Percentiles rank a stretch among this genome's conserved stretches.
Conservation (phyloP, 2,113 vertebrate genomes). For the Mola mola region DNA sequence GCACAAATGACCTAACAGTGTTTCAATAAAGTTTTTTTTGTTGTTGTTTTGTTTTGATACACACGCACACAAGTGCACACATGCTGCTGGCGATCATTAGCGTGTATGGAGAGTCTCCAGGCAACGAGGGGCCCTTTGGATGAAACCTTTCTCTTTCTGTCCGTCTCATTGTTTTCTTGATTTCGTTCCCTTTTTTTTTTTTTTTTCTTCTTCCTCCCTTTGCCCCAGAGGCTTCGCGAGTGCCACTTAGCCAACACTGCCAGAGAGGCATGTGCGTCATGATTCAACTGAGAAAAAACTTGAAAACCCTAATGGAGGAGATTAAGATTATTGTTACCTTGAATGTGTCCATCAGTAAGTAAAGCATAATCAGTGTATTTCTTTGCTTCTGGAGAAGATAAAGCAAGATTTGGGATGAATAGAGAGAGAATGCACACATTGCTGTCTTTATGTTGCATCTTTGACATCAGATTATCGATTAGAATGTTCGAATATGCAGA, state of each 20-base stretch:
- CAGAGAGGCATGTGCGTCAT: neutral
- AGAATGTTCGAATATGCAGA: no score
- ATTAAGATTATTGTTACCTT: neutral
- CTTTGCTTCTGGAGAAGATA: no score
- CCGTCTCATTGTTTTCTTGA: conserved; percentile 52
- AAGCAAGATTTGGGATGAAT: no score
- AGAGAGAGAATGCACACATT: no score
- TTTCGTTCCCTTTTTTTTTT: no score
- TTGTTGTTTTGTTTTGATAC: neutral
- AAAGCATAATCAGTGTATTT: no score
- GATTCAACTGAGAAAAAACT: no score
- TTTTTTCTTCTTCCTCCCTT: neutral
- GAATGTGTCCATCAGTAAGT: no score
- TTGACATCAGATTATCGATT: no score
- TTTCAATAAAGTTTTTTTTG: conserved; percentile 2
- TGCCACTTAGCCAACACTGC: conserved; percentile 62
- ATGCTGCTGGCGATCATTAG: conserved; percentile 69
- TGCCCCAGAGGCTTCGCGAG: conserved; percentile 33
- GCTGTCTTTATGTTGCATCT: no score
- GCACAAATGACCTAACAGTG: conserved; percentile 21
- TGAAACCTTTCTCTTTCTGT: conserved; percentile 43
- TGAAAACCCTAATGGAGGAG: neutral
- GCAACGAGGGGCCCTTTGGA: conserved; percentile 75
- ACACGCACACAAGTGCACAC: conserved; percentile 10
- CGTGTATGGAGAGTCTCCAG: conserved; percentile 54